These are phyloP conservation scores for Nothobranchius furzeri DNA, from an alignment of 2,113 vertebrate species.

Conservation along the genomic window DNA sequence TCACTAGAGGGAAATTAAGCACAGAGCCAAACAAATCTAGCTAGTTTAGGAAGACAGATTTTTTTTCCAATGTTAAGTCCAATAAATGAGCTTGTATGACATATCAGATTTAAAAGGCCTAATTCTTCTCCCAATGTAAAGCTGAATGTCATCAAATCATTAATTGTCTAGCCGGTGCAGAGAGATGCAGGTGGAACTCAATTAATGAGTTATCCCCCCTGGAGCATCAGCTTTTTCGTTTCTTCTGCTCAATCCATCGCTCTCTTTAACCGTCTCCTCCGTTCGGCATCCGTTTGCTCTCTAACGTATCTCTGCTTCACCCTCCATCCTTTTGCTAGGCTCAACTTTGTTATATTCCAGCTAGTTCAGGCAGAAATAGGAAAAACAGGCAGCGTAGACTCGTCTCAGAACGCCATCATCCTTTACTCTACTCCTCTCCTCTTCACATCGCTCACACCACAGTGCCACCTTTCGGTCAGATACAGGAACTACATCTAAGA, in stretches of 20 bases:
- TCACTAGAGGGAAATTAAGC: not conserved
- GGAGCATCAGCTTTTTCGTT: slow-evolving; percentile 25
- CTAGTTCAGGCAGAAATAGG: too few relatives aligned
- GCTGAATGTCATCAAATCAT: slow-evolving; percentile 40
- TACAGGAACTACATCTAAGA: too few relatives aligned
- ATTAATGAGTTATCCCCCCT: slow-evolving; percentile 11
- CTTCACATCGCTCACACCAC: too few relatives aligned
- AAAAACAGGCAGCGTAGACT: too few relatives aligned
- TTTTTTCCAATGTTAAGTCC: slow-evolving; percentile 9
- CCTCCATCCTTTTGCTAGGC: not conserved
- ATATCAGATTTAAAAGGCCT: slow-evolving; percentile 37
- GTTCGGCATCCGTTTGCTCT: not conserved
- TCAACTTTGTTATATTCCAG: not conserved
- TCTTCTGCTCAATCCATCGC: slow-evolving; percentile 12
- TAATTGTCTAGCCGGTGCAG: slow-evolving; percentile 36
- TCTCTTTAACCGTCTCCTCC: not conserved
- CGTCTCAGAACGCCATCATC: too few relatives aligned
- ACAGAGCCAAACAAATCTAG: not conserved
- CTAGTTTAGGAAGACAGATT: slow-evolving; percentile 10
- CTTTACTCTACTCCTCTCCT: too few relatives aligned
- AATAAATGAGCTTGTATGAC: slow-evolving; percentile 22
- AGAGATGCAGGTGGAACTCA: slow-evolving; percentile 35
- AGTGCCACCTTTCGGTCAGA: too few relatives aligned
- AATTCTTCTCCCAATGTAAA: slow-evolving; percentile 28
- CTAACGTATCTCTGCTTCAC: not conserved